Evolutionary conservation across 2,113 vertebrate species (phyloP), one percentile per base, ranked within the genome.

Genomic region (Machaerirhynchus nigripectus): DNA sequence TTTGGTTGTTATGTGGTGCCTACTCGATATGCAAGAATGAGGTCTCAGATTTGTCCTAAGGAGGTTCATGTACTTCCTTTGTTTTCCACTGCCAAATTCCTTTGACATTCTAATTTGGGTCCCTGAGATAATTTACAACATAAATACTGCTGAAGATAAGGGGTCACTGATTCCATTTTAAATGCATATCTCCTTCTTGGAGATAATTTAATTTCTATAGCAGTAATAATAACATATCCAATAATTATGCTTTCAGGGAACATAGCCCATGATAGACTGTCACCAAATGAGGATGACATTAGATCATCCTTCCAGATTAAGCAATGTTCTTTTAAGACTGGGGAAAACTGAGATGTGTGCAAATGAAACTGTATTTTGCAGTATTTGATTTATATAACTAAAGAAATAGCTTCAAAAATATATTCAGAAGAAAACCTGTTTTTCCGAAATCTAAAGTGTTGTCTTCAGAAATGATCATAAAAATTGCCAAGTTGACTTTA

Each of bases 181-280:
- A 84, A 87, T 53, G 8, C 63, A 64, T 63, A 79, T 14, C 35
- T 80, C 40, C 33, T 76, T 78, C 60, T 90, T 65, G 63, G 42
- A 87, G 77, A 91, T 89, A 84, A 91, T 95, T 94, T 93, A 53
- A 93, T 96, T 92, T 82, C 89, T 76, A 77, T 77, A 77, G 22
- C 15, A 64, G 39, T 55, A 92, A 64, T 87, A 87, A 85, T 74
- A 86, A 33, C 35, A 79, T 94, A 20, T 91, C 26, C 15, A 85
- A 23, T 93, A 96, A 90, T 60, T 17, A 78, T 44, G 33, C 15
- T 94, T 96, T 96, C 50, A 68, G 90, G 42, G 69, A 75, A 92
- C 69, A 73, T 47, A 75, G 31, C 11, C 39, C 37, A 61, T 84
- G 76, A 89, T 92, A 96, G 94, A 93, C 15, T 61, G 59, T 76